Base-by-base conservation (phyloP, 2,797 vertebrate genomes). In the Apogon talboti region DNA sequence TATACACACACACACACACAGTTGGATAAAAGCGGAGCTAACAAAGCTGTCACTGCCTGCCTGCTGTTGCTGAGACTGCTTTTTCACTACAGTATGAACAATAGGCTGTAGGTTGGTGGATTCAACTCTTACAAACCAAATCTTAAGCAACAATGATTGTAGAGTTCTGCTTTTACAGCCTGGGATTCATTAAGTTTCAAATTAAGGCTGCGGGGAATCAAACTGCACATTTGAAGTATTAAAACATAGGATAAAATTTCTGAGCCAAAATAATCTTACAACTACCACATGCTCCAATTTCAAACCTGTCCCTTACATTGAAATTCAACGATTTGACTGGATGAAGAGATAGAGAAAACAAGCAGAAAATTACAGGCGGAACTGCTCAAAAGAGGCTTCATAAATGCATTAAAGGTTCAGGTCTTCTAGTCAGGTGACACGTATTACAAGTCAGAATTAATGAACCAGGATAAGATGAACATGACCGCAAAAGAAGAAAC, bases 11-110 rank as follows among this genome's bases (percentile, higher is more conserved):
- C 21, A 44, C 50, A 63, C 43, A 38, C 18, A 71, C 59, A 43
- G 14, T 51, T 70, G 54, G 72, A 82, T 76, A 79, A 81, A 81
- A 78, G 76, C 53, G 74, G 66, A 67, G 70, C 75, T 79, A 80
- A 85, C 73, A 80, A 77, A 82, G 82, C 87, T 85, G 78, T 84
- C 67, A 72, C 74, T 81, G 77, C 69, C 70, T 74, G 76, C 62
- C 78, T 86, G 82, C 80, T 84, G 76, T 76, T 84, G 87, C 81
- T 84, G 82, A 85, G 79, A 52, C 71, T 73, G 81, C 80, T 75
- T 69, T 85, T 87, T 87, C 82, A 78, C 81, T 54, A 71, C 74
- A 82, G 78, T 42, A 53, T 57, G 62, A 77, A 78, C 71, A 77
- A 81, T 83, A 41, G 75, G 52, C 52, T 78, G 53, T 56, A 38